These are phyloP conservation scores for Dexiosoma caninum DNA, from an alignment of 2,888 invertebrate species.

Conservation along the genomic window DNA sequence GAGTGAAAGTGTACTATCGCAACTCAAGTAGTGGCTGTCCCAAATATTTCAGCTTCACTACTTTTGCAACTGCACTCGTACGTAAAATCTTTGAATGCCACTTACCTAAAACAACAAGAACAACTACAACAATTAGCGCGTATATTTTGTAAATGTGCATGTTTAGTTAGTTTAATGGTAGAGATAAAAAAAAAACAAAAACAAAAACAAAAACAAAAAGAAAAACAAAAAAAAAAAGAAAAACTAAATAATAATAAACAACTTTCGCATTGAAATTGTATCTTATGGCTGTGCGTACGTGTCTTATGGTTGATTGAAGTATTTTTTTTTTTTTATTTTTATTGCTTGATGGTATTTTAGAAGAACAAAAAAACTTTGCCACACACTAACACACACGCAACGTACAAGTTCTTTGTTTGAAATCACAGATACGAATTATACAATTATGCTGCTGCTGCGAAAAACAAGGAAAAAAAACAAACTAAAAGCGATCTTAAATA, in stretches of 20 bases:
- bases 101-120: not conserved
- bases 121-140: conserved; percentile 22
- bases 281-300: conserved; percentile 63
- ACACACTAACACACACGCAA: not conserved
- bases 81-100: not conserved
- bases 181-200: conserved; percentile 25
- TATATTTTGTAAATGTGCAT: conserved; percentile 44
- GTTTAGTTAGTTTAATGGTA: conserved; percentile 17
- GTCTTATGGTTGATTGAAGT: conserved; percentile 39
- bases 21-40: no score
- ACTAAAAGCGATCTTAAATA: conserved; percentile 6
- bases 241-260: conserved; percentile 53
- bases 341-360: conserved; percentile 10
- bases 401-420: conserved; percentile 42
- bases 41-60: not conserved
- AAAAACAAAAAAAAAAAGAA: conserved; percentile 3
- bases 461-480: not conserved
- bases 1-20: no score
- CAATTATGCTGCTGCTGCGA: conserved; percentile 9
- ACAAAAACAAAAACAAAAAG: not conserved
- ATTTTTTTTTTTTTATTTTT: not conserved
- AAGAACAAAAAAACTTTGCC: not conserved
- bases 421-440: conserved; percentile 41
- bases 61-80: not conserved
- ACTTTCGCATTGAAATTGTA: conserved; percentile 65